phyloP scores from a whole-genome alignment of 2,888 invertebrate genomes.

The Spisula subtruncata region DNA sequence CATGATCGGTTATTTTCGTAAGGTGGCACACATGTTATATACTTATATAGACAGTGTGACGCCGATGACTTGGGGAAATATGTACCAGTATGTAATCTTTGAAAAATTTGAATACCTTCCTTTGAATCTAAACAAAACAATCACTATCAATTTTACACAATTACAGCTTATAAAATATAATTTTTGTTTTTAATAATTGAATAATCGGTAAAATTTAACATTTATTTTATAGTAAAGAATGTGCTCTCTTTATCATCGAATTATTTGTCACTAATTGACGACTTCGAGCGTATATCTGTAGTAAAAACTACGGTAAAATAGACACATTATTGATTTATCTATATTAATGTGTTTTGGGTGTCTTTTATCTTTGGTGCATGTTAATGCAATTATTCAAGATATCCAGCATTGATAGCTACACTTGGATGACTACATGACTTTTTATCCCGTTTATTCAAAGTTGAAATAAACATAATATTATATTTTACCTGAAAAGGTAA shows the following conservation, averaged over 20 bases:
- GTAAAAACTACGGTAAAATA: background rate
- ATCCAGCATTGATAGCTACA: background rate
- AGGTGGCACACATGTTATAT: background rate
- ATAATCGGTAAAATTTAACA: conserved; percentile 5
- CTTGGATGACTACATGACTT: background rate
- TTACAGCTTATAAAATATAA: background rate
- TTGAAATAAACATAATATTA: background rate
- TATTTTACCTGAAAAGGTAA: background rate
- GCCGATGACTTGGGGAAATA: background rate
- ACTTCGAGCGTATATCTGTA: background rate
- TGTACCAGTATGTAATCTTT: background rate
- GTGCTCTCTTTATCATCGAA: background rate
- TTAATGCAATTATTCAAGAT: background rate
- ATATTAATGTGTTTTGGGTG: background rate
- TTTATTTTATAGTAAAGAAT: conserved; percentile 5
- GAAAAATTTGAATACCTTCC: background rate
- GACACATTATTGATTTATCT: background rate
- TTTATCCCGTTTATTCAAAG: background rate
- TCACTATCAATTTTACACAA: conserved; percentile 7
- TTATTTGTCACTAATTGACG: background rate
- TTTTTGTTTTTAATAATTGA: conserved; percentile 15
- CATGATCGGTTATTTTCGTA: background rate
- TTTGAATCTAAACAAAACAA: background rate
- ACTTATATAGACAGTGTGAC: background rate
- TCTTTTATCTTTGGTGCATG: conserved; percentile 7